Evolutionary conservation across 2,113 vertebrate genomes (phyloP), one percentile per base, ranked within the genome.

Genomic region (Lepus timidus): DNA sequence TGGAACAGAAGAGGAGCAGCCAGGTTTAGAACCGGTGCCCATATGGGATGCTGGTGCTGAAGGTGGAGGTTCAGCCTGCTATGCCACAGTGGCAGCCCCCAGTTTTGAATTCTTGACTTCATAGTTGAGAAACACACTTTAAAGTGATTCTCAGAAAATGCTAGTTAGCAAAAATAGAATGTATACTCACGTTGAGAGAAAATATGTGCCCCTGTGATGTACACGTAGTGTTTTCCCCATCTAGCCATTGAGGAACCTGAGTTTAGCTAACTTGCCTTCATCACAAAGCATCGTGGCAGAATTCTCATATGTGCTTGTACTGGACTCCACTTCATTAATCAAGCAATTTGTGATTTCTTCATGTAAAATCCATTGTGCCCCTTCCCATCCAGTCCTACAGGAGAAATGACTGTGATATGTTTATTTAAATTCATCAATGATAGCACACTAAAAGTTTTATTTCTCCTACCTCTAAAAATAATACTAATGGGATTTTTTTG

Each of bases 371-470:
- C 55, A 88, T 9, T 9, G 29, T n/a, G 2, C 1, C 27, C 1
- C 31, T 75, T 29, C 4, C 49, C 19, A 25, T 33, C 17, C 9
- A 9, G 70, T 89, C 51, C 76, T 62, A 44, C 3, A 62, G 2
- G 7, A 93, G 8, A 85, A 85, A 83, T 67, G 12, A 85, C 31
- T 76, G 44, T 27, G 20, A 0, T 39, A 31, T 79, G 10, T 88
- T 74, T 44, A 68, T 73, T 92, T 92, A 23, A 36, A 33, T 87
- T 71, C 27, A 89, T 13, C 81, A 89, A 49, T 55, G 55, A 81
- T 44, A 75, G 1, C 5, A 83, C 67, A n/a, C 86, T 51, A 76
- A 83, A 94, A 71, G 65, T 5, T 39, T 17, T 31, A 31, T 67
- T 95, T 95, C 31, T 22, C 17, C 25, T 33, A 11, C 22, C 2